Base-by-base conservation (phyloP, 1,140 invertebrate species). In the Drosophila micromelanica region DNA sequence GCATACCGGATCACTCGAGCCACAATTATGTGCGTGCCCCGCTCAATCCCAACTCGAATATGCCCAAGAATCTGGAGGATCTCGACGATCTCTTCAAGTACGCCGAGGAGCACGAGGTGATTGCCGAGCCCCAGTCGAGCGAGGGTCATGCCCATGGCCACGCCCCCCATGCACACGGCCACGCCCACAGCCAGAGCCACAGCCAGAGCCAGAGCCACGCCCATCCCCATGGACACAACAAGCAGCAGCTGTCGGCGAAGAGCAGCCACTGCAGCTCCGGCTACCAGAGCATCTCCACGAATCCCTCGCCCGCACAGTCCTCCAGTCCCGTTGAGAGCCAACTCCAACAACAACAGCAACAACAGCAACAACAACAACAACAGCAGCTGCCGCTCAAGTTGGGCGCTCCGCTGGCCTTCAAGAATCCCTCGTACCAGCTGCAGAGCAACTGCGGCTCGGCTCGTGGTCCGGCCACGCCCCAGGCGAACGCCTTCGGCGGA, bases 261-360 rank as follows among this genome's bases (percentile, higher is more conserved):
- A 95, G 95, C 37, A 95, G 95, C 48, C 95, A 96, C 79, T 57
- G 96, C 96, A 97, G 96, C 20, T 97, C 96, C 1, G 97, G 97
- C 2, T 98, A 98, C 90, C 97, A 98, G 92, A 97, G 97, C 78
- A 97, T 97, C 84, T 96, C 96, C 4, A 96, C 96, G 5, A 91
- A 91, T 90, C 89, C 89, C 27, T 89, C 84, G 70, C 97, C 97
- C 91, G 97, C 96, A 84, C 97, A 97, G 91, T 97, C 96, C 64
- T 97, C 96, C 77, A 97, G 96, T 90, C 97, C 97, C n/a, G 96
- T 97, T 3, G 97, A 98, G 87, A 59, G 52, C 30, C 82, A 87
- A 35, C 62, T 81, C 23, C 80, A 80, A 49, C 95, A 95, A 78
- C 94, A 95, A 93, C 95, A 95, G 32, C 74, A 27, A 23, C 61